Conservation (phyloP, 2,113 vertebrate species). For the Amphiprion ocellaris region DNA sequence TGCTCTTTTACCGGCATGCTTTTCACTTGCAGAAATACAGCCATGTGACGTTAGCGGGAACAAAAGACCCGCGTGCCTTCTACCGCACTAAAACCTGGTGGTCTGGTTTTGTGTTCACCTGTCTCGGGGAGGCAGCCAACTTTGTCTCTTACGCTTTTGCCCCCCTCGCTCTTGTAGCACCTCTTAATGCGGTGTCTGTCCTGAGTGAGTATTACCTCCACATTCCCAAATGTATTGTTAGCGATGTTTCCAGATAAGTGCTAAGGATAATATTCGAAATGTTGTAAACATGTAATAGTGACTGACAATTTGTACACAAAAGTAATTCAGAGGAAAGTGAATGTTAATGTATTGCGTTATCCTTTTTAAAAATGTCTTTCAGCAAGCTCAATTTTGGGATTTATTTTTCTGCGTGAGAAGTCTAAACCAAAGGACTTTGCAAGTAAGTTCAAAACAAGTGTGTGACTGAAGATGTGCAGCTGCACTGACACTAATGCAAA, state of each 20-base stretch:
- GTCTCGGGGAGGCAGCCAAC: slow-evolving; percentile 91
- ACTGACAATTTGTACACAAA: too few species aligned
- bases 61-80: slow-evolving; percentile 90
- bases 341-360: background rate
- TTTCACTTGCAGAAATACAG: slow-evolving; percentile 90
- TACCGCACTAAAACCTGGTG: slow-evolving; percentile 97
- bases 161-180: slow-evolving; percentile 91
- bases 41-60: slow-evolving; percentile 89
- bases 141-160: slow-evolving; percentile 96
- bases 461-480: background rate
- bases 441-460: slow-evolving; percentile 86
- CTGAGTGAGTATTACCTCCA: slow-evolving; percentile 84
- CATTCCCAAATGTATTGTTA: background rate
- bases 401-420: slow-evolving; percentile 96
- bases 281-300: background rate
- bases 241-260: background rate
- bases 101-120: slow-evolving; percentile 90
- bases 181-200: slow-evolving; percentile 92
- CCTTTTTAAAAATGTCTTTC: slow-evolving; percentile 40
- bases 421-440: slow-evolving; percentile 93
- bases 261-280: background rate
- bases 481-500: slow-evolving; percentile 22
- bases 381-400: slow-evolving; percentile 96
- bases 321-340: background rate
- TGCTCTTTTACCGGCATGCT: background rate